Conservation (phyloP, 2,888 invertebrate genomes). For the Drosophila cognata region DNA sequence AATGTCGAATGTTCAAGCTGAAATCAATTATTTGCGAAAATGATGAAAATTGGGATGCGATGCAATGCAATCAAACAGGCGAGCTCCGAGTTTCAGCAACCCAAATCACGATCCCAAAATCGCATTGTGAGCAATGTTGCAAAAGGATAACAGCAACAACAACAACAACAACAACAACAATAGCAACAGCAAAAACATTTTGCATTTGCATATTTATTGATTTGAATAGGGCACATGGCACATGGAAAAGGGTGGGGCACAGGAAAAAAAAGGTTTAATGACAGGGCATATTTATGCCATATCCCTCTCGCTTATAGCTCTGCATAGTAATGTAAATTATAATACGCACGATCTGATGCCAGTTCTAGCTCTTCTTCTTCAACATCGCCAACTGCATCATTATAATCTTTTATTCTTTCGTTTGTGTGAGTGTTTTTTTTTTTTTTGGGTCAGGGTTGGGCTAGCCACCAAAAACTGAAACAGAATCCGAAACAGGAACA, state of each 20-base stretch:
- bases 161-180: constrained; percentile 17
- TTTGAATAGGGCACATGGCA: constrained; percentile 48
- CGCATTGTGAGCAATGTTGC: constrained; percentile 68
- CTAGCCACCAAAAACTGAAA: constrained; percentile 31
- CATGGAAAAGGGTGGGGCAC: constrained; percentile 12
- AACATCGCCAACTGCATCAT: constrained; percentile 50
- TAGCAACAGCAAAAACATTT: constrained; percentile 36
- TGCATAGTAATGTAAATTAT: constrained; percentile 62
- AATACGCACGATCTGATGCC: constrained; percentile 53
- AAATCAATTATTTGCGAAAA: constrained; percentile 79
- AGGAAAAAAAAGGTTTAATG: constrained; percentile 62
- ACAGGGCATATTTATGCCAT: constrained; percentile 53
- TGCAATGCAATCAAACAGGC: constrained; percentile 46
- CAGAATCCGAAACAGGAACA: constrained; percentile 39
- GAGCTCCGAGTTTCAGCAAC: constrained; percentile 16
- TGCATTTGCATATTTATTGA: constrained; percentile 79
- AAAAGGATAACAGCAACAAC: constrained; percentile 67
- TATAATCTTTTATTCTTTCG: constrained; percentile 66
- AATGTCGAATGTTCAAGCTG: constrained; percentile 53
- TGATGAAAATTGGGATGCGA: constrained; percentile 59
- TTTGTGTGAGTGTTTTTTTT: constrained; percentile 1
- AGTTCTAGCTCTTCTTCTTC: constrained; percentile 34
- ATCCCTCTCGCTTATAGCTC: constrained; percentile 7
- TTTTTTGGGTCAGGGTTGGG: constrained; percentile 57
- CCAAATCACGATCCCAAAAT: constrained; percentile 39